Evolutionary conservation across 2,888 invertebrate species (phyloP).

Genomic region (Atherix ibis): DNA sequence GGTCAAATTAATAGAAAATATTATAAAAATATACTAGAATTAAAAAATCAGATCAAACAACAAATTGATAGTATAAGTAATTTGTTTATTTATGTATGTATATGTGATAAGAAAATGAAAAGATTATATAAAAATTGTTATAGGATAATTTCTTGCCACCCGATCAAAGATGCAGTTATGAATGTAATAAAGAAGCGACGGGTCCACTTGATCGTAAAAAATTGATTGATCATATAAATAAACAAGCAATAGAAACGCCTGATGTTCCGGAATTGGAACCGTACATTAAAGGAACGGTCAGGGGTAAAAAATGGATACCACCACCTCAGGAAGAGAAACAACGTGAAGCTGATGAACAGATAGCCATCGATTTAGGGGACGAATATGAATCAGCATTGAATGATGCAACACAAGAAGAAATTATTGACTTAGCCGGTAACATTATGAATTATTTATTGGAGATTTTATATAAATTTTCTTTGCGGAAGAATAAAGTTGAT

Average conservation of each 20-base stretch:
- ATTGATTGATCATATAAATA: slow-evolving; percentile 90
- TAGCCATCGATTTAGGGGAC: slow-evolving; percentile 82
- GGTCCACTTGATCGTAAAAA: slow-evolving; percentile 92
- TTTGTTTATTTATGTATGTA: too few species aligned
- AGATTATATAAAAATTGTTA: too few species aligned
- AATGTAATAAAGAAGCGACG: slow-evolving; percentile 88
- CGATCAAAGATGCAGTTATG: slow-evolving; percentile 87
- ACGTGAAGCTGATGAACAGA: slow-evolving; percentile 77
- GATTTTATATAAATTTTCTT: too few species aligned
- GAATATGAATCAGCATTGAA: slow-evolving; percentile 85
- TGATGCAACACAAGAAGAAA: slow-evolving; percentile 83
- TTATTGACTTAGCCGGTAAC: slow-evolving; percentile 93
- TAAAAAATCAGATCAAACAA: too few species aligned
- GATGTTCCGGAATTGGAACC: slow-evolving; percentile 94
- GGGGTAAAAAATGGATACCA: slow-evolving; percentile 87
- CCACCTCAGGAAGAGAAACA: slow-evolving; percentile 55
- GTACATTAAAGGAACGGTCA: slow-evolving; percentile 73
- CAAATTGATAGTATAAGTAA: too few species aligned
- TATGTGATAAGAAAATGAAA: too few species aligned
- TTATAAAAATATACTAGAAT: too few species aligned
- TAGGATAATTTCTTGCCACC: slow-evolving; percentile 96
- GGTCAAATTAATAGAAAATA: too few species aligned
- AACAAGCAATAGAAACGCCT: slow-evolving; percentile 94
- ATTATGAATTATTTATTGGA: slow-evolving; percentile 12
- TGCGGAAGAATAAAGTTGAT: slow-evolving; percentile 4